Evolutionary conservation across 1,140 invertebrate species (phyloP).

Genomic region (Berghia stephanieae): DNA sequence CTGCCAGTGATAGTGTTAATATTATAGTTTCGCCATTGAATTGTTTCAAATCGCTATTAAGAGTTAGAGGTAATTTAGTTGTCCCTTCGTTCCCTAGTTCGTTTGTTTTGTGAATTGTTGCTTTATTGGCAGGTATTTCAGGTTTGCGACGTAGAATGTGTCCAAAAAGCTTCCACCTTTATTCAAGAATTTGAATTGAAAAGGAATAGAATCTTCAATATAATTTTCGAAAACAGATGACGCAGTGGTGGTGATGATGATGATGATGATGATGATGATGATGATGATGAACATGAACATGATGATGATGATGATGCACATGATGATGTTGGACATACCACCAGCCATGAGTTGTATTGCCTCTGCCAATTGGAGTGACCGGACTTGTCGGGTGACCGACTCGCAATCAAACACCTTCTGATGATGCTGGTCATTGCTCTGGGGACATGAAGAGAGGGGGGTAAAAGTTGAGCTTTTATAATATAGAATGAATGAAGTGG

Average conservation of each 20-base stretch:
- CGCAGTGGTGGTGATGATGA: not conserved
- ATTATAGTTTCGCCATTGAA: too few species aligned
- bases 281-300: slow-evolving; percentile 10
- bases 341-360: slow-evolving; percentile 92
- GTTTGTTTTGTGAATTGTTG: too few species aligned
- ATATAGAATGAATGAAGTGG: not conserved
- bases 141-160: too few species aligned
- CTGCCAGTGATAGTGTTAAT: too few species aligned
- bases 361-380: slow-evolving; percentile 91
- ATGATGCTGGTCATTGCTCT: slow-evolving; percentile 54
- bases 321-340: slow-evolving; percentile 42
- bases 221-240: too few species aligned
- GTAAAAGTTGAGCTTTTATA: not conserved
- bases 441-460: not conserved
- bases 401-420: slow-evolving; percentile 82
- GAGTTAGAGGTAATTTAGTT: too few species aligned
- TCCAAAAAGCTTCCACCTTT: too few species aligned
- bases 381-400: slow-evolving; percentile 84
- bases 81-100: too few species aligned
- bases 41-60: too few species aligned
- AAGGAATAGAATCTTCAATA: too few species aligned
- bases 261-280: not conserved
- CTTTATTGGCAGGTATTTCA: too few species aligned
- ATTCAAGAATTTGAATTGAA: too few species aligned
- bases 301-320: not conserved